phyloP scores from a whole-genome alignment of 1,140 invertebrate species.

The Lucilia cuprina region DNA sequence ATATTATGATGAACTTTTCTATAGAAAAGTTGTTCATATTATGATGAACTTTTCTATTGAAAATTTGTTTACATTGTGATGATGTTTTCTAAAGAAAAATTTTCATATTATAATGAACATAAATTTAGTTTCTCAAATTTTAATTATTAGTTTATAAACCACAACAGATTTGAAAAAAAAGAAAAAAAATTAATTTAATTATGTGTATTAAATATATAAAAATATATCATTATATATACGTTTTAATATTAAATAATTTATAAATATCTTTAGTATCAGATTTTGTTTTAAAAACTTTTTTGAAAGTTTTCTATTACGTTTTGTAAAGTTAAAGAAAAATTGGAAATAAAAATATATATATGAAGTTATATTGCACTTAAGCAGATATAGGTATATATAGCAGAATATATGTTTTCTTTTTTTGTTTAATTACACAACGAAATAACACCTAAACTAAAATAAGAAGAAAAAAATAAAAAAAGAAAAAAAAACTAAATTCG shows the following conservation, averaged over 20 bases:
- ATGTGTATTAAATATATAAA: too few species aligned
- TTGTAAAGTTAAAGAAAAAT: not conserved
- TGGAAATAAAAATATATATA: not conserved
- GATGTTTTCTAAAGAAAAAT: too few species aligned
- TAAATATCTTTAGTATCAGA: not conserved
- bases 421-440: not conserved
- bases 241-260: not conserved
- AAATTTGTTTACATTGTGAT: too few species aligned
- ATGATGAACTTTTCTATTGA: too few species aligned
- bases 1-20: too few species aligned
- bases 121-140: too few species aligned
- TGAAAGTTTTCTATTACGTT: not conserved
- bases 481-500: constrained; percentile 25
- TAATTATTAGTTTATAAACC: too few species aligned
- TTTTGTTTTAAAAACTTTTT: not conserved
- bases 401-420: not conserved
- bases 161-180: too few species aligned
- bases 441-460: constrained; percentile 4
- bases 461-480: not conserved
- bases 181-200: too few species aligned
- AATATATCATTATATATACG: too few species aligned
- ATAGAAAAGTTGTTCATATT: too few species aligned
- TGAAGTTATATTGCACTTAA: not conserved
- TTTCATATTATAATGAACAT: too few species aligned
- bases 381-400: not conserved